phyloP scores from a whole-genome alignment of 1,140 invertebrate species.

The Hycleus cichorii region DNA sequence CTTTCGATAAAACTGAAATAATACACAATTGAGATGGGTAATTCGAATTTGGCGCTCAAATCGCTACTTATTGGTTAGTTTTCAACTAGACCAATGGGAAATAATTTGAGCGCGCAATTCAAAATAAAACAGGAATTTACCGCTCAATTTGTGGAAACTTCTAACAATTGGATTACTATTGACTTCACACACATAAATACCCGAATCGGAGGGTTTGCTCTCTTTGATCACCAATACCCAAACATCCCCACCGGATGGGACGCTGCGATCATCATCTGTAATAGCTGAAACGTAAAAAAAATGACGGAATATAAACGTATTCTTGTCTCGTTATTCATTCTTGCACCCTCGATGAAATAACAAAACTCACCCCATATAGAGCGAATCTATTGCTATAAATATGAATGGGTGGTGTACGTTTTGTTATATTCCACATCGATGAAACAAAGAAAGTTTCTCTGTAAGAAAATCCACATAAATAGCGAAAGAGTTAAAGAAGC shows the following conservation, averaged over 20 bases:
- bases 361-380: too few relatives aligned
- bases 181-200: slow-evolving; percentile 73
- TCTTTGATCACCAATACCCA: slow-evolving; percentile 75
- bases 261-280: slow-evolving; percentile 37
- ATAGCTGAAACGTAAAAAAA: slow-evolving; percentile 14
- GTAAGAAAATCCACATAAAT: too few relatives aligned
- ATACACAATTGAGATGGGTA: background rate
- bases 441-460: too few relatives aligned
- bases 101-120: too few relatives aligned
- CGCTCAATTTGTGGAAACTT: slow-evolving; percentile 67
- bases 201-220: slow-evolving; percentile 59
- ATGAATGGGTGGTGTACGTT: too few relatives aligned
- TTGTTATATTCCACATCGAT: too few relatives aligned
- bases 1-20: slow-evolving; percentile 50
- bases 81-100: too few relatives aligned
- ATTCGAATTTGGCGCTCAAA: too few relatives aligned
- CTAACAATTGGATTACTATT: slow-evolving; percentile 69
- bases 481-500: too few relatives aligned
- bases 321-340: background rate
- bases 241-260: slow-evolving; percentile 63
- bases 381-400: too few relatives aligned
- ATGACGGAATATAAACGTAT: background rate
- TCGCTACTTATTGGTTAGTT: too few relatives aligned
- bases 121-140: slow-evolving; percentile 39
- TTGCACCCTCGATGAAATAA: too few relatives aligned